These are phyloP conservation scores for Thunnus albacares DNA, from an alignment of 2,797 vertebrate species.

Conservation along the genomic window DNA sequence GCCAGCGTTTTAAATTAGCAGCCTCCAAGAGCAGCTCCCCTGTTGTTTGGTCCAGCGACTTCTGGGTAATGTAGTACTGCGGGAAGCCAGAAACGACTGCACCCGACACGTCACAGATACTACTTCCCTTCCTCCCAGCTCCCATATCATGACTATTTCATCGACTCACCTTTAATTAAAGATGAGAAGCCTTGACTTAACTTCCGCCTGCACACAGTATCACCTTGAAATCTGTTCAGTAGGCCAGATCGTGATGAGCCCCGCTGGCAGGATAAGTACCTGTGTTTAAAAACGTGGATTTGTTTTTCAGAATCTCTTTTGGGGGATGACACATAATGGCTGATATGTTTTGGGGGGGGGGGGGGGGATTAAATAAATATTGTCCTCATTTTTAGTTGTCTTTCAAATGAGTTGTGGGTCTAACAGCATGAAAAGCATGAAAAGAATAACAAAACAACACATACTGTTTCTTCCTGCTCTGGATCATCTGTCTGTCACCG, in stretches of 20 bases:
- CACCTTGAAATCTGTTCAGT: constrained; percentile 69
- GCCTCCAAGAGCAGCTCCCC: constrained; percentile 27
- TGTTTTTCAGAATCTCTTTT: constrained; percentile 8
- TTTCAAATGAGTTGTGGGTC: neutral
- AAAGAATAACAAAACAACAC: neutral
- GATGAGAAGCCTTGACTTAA: constrained; percentile 56
- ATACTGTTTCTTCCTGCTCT: neutral
- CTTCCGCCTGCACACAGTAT: constrained; percentile 37
- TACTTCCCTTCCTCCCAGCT: neutral
- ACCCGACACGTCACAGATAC: neutral
- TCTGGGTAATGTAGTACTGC: constrained; percentile 30
- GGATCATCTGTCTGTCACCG: neutral
- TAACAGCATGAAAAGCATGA: neutral
- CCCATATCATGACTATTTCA: constrained; percentile 65
- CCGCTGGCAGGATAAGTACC: constrained; percentile 42
- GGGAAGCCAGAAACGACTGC: constrained; percentile 10
- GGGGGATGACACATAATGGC: neutral
- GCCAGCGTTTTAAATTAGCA: constrained; percentile 41
- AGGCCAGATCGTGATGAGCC: constrained; percentile 48
- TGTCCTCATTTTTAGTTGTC: neutral
- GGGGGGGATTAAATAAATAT: neutral
- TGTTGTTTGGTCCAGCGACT: constrained; percentile 24
- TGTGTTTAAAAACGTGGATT: constrained; percentile 29
- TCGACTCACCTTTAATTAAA: constrained; percentile 65
- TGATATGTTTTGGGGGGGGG: neutral